These are phyloP conservation scores for Seira sanloemensis DNA, from an alignment of 2,888 invertebrate genomes.

Conservation along the genomic window DNA sequence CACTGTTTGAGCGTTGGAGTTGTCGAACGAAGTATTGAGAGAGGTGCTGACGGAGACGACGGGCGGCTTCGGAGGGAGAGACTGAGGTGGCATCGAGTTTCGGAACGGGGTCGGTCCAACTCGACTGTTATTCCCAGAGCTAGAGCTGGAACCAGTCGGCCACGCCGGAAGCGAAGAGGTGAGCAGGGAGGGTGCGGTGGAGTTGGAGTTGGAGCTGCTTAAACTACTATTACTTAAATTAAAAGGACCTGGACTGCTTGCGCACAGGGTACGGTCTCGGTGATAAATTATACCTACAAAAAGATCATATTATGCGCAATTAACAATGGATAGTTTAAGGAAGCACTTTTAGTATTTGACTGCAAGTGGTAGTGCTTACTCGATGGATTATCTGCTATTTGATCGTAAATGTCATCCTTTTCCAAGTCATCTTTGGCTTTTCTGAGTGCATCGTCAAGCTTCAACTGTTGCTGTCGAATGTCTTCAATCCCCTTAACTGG, in stretches of 20 bases:
- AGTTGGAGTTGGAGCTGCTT: conserved; percentile 71
- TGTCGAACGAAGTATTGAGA: conserved; percentile 39
- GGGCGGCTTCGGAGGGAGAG: conserved; percentile 68
- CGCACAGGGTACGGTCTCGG: conserved; percentile 66
- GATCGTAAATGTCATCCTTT: conserved; percentile 78
- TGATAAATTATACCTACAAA: conserved; percentile 71
- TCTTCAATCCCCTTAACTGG: conserved; percentile 67
- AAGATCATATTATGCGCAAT: too few species aligned
- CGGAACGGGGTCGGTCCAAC: conserved; percentile 71
- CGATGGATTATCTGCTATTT: conserved; percentile 77
- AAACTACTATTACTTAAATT: conserved; percentile 73
- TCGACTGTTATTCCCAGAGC: too few species aligned
- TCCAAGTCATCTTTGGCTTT: conserved; percentile 78
- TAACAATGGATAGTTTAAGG: background rate
- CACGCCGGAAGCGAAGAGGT: conserved; percentile 63
- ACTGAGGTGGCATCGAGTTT: conserved; percentile 65
- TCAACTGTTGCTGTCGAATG: conserved; percentile 76
- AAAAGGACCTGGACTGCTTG: conserved; percentile 62
- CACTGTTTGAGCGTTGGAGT: conserved; percentile 43
- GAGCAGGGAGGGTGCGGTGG: conserved; percentile 59
- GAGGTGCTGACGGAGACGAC: conserved; percentile 16
- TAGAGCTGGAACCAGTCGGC: conserved; percentile 43
- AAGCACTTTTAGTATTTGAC: background rate
- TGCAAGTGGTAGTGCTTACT: conserved; percentile 72
- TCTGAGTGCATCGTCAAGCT: conserved; percentile 78